These are phyloP conservation scores for Corvus cornix DNA, from an alignment of 2,113 vertebrate species.

Conservation along the genomic window DNA sequence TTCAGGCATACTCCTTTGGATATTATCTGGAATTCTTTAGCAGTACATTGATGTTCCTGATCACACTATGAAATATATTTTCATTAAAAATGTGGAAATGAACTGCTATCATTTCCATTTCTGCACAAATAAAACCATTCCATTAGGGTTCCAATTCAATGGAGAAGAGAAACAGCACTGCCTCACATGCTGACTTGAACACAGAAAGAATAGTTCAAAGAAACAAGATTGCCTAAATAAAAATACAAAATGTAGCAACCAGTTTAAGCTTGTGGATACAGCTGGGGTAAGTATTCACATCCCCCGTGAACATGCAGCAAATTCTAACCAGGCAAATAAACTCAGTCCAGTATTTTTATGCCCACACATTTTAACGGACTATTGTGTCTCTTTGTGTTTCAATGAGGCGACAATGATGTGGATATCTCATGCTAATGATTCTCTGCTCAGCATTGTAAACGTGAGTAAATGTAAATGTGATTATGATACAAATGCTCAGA, in stretches of 20 bases:
- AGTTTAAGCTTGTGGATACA: not conserved
- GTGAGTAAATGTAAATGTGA: no score
- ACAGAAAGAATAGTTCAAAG: not conserved
- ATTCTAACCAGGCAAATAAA: not conserved
- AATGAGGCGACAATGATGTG: not conserved
- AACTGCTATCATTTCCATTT: not conserved
- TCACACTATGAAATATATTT: not conserved
- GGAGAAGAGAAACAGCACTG: not conserved
- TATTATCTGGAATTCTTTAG: not conserved
- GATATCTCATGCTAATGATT: not conserved
- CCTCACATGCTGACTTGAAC: not conserved
- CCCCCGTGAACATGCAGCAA: not conserved
- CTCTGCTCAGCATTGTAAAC: not conserved
- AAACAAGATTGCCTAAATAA: not conserved
- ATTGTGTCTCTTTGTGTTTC: not conserved
- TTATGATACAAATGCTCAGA: not conserved
- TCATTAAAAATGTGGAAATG: not conserved
- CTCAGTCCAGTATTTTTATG: not conserved
- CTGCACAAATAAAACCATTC: not conserved
- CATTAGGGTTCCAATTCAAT: accelerated
- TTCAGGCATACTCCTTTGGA: not conserved
- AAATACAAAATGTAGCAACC: not conserved
- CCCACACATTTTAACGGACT: not conserved
- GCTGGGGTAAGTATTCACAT: not conserved
- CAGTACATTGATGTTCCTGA: not conserved